These are phyloP conservation scores for Dolichopus griseipennis DNA, from an alignment of 2,888 invertebrate genomes.

Conservation along the genomic window DNA sequence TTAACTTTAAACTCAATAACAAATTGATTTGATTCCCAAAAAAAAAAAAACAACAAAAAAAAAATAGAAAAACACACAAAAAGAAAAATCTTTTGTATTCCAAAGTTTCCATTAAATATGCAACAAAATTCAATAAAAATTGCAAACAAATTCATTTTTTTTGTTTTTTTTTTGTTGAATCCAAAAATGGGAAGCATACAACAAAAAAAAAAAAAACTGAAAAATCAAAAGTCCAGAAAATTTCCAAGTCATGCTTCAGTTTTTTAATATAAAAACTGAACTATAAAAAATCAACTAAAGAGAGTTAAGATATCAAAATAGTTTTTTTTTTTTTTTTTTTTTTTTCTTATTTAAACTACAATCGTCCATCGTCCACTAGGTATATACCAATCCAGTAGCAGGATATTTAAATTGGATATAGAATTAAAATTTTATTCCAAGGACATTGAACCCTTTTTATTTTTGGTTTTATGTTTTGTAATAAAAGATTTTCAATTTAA, in stretches of 20 bases:
- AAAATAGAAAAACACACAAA: too few relatives aligned
- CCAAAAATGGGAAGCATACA: not conserved
- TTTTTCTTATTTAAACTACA: not conserved
- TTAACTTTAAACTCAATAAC: not conserved
- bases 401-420: not conserved
- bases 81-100: not conserved
- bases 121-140: slow-evolving; percentile 4
- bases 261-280: not conserved
- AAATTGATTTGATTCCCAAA: not conserved
- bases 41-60: too few relatives aligned
- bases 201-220: too few relatives aligned
- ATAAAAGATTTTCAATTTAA: too few relatives aligned
- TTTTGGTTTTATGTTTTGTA: too few relatives aligned
- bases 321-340: not conserved
- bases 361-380: not conserved
- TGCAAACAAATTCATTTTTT: not conserved
- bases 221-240: not conserved
- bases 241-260: not conserved
- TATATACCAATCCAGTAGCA: too few relatives aligned
- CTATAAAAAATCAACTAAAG: not conserved
- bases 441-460: not conserved
- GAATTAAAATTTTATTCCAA: not conserved
- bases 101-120: not conserved
- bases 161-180: not conserved
- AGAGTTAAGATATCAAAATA: not conserved